These are phyloP conservation scores for Montipora efflorescens DNA, from an alignment of 64 coral and sea anemone species.

Conservation along the genomic window DNA sequence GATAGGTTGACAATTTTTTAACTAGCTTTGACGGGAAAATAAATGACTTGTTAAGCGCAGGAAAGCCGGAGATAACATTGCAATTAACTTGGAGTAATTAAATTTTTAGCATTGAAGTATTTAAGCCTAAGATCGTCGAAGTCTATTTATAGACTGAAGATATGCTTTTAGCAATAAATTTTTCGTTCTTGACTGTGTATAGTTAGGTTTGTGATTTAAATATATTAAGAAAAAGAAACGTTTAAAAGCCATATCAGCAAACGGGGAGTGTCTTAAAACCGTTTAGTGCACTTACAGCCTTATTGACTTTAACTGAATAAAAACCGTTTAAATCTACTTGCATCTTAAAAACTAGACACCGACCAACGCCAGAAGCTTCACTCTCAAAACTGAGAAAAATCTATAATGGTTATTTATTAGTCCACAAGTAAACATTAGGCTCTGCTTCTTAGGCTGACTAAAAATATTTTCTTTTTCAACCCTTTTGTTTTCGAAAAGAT, in stretches of 20 bases:
- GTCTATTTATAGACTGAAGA: background rate
- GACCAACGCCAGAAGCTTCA: background rate
- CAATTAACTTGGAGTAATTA: background rate
- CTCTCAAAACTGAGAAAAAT: too few species aligned
- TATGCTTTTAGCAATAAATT: too few species aligned
- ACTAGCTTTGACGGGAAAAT: background rate
- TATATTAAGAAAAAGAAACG: too few species aligned
- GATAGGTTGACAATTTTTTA: background rate
- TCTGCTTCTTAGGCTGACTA: background rate
- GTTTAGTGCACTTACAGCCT: too few species aligned
- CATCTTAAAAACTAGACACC: background rate
- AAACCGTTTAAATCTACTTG: too few species aligned
- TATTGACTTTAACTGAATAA: too few species aligned
- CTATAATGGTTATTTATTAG: too few species aligned
- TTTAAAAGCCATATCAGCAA: too few species aligned
- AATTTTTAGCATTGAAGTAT: background rate
- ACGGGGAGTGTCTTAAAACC: too few species aligned
- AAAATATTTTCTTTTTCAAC: background rate
- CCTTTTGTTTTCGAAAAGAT: background rate
- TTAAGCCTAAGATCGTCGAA: background rate
- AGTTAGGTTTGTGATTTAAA: too few species aligned
- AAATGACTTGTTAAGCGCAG: background rate
- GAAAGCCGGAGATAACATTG: background rate
- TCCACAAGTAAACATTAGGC: background rate
- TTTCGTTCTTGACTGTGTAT: too few species aligned